Conservation (phyloP, 2,113 vertebrate species). For the Herpailurus yagouaroundi region DNA sequence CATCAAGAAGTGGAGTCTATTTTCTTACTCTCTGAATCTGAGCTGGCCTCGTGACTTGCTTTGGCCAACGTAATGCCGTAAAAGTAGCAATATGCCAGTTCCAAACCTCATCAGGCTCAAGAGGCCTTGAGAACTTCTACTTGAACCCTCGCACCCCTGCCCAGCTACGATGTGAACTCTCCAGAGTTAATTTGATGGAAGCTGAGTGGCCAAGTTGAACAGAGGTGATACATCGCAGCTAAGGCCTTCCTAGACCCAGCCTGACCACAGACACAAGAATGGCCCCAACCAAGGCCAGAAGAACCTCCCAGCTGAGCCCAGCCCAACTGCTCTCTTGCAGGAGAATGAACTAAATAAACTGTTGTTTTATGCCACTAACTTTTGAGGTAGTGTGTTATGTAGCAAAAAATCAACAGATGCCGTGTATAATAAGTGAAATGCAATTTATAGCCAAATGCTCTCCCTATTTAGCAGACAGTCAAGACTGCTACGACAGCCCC, state of each 20-base stretch:
- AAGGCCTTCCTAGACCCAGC: neutral
- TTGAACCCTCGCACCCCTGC: neutral
- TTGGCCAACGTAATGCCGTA: neutral
- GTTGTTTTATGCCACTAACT: slow-evolving; percentile 10
- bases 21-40: neutral
- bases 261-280: neutral
- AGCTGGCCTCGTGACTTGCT: neutral
- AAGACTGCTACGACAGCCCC: neutral
- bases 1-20: neutral
- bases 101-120: neutral
- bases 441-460: neutral
- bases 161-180: neutral
- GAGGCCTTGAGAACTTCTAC: neutral
- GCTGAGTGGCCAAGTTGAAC: neutral
- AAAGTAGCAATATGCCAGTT: neutral
- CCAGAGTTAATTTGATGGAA: neutral
- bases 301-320: slow-evolving; percentile 4
- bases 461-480: neutral
- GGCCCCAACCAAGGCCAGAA: neutral
- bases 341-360: neutral
- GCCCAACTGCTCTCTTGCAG: neutral
- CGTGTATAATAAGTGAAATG: slow-evolving; percentile 6
- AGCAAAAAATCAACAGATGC: slow-evolving; percentile 11
- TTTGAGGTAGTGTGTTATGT: neutral
- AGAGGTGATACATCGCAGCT: neutral